Base-by-base conservation (phyloP, 1,140 invertebrate species). In the Drosophila neocordata region DNA sequence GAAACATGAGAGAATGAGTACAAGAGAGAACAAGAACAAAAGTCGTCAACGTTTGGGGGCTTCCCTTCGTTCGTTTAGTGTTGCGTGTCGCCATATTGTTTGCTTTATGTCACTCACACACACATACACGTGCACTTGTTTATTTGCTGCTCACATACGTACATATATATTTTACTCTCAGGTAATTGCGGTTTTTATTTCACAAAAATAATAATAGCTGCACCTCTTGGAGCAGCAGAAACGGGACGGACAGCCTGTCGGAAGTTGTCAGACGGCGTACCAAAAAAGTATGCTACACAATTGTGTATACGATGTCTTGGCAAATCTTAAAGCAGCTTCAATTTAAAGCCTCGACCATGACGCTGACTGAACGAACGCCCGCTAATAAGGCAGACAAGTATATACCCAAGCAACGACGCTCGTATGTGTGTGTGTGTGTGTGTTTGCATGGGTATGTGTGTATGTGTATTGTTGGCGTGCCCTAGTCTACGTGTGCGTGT, bases 171-270 rank as follows among this genome's bases (percentile, higher is more conserved):
- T 87, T 88, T 79, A 79, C 79, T 87, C 83, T 74, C 83, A 88
- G 83, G 83, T 87, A 87, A 87, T 87, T 87, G 83, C 79, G 83
- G 83, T 88, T 87, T 87, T 87, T 88, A 87, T 87, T 87, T 88
- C 83, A 87, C 78, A 87, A 62, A 69, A 74, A 63, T 85, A 85
- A 85, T 87, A 85, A 87, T 81, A 81, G 73, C 81, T 73, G 73
- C 72, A 80, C 63, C 70, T 74, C 63, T 13, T 58, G 68, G 38
- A 57, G 65, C 59, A 55, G 58, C 31, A 55, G 57, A 52, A 20
- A 22, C 59, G 57, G 18, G 52, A 35, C 24, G 44, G 62, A 31
- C 51, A 53, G 62, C 62, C 82, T 82, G 82, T 81, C 82, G 82
- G 75, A 87, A 88, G 78, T 87, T 87, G 82, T 85, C 81, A 87